phyloP scores from a whole-genome alignment of 2,888 invertebrate species.

The Leucophenga maculata region DNA sequence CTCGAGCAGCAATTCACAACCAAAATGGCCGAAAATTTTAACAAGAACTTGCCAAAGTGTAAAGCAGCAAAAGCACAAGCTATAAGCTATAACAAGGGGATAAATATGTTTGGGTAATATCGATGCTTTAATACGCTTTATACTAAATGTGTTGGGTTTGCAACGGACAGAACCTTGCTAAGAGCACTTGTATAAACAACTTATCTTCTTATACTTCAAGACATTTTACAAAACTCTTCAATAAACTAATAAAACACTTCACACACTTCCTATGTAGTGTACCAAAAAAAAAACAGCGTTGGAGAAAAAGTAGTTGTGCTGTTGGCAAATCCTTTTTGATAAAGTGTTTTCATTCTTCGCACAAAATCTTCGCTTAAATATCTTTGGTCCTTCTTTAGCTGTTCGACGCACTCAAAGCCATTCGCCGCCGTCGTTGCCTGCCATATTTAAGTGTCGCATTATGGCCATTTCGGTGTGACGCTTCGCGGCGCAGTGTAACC shows the following conservation, averaged over 20 bases:
- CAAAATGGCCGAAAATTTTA: background rate
- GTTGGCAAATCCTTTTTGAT: conserved; percentile 60
- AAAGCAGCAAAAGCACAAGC: conserved; percentile 9
- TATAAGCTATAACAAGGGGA: background rate
- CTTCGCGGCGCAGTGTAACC: conserved; percentile 28
- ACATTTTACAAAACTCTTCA: too few relatives aligned
- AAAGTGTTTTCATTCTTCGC: conserved; percentile 56
- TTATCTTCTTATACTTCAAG: too few relatives aligned
- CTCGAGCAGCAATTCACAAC: background rate
- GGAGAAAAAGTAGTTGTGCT: conserved; percentile 27
- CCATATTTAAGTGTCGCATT: conserved; percentile 29
- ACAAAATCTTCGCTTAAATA: conserved; percentile 17
- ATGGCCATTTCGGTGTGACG: conserved; percentile 22
- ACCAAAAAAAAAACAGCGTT: conserved; percentile 23
- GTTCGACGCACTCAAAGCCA: conserved; percentile 2
- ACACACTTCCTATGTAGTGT: background rate
- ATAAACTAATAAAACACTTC: background rate
- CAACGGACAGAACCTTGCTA: too few relatives aligned
- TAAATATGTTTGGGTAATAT: background rate
- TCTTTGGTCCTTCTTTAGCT: background rate
- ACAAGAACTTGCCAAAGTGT: background rate
- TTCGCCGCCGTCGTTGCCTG: too few relatives aligned
- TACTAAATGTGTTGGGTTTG: too few relatives aligned
- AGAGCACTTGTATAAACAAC: too few relatives aligned
- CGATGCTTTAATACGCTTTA: too few relatives aligned